These are phyloP conservation scores for Taenioides sp. DNA, from an alignment of 2,797 vertebrate genomes.

Conservation along the genomic window DNA sequence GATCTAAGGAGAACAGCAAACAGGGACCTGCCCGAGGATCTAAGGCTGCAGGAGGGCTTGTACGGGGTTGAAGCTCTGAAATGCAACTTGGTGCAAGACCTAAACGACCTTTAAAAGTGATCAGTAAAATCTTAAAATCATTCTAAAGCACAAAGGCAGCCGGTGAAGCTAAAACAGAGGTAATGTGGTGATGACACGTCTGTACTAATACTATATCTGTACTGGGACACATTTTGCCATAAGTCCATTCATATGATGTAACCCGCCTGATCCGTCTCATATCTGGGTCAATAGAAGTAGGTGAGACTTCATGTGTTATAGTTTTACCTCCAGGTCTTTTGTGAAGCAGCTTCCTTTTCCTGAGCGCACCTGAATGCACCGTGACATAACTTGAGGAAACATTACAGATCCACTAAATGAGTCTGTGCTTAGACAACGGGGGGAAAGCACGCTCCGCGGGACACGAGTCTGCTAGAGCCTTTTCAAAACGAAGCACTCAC, in stretches of 20 bases:
- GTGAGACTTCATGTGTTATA: neutral
- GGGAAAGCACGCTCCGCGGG: conserved; percentile 6
- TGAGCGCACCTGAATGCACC: neutral
- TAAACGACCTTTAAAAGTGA: no score
- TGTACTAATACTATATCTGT: no score
- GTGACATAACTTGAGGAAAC: neutral
- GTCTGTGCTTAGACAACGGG: conserved; percentile 9
- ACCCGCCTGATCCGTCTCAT: neutral
- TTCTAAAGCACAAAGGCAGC: no score
- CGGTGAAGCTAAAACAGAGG: no score
- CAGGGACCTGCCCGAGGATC: no score
- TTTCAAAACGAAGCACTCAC: neutral
- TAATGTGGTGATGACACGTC: no score
- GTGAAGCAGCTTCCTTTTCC: neutral
- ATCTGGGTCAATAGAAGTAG: neutral
- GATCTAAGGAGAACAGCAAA: no score
- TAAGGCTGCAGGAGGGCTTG: no score
- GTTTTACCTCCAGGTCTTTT: neutral
- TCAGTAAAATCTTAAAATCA: no score
- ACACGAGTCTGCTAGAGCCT: conserved; percentile 16
- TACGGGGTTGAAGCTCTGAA: no score
- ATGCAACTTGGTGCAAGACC: no score
- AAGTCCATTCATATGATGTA: neutral
- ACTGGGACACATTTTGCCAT: no score
- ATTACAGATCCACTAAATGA: neutral